A percentile compares a stretch with the other conserved stretches of the same genome.
phyloP scores from a whole-genome alignment of 2,797 vertebrate species.

The Myiothlypis chrysogaster region DNA sequence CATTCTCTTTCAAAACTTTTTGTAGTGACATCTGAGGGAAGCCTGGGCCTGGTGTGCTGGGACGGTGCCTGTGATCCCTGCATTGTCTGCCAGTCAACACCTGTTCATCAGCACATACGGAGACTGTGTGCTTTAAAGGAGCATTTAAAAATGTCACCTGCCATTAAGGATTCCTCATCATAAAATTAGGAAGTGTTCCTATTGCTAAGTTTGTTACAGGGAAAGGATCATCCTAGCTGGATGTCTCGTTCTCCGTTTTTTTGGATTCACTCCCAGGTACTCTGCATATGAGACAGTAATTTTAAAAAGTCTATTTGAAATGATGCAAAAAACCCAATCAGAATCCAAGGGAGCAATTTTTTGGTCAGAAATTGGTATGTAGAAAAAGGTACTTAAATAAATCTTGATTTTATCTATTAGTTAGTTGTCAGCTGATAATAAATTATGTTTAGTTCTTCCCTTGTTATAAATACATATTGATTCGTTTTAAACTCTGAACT shows the following conservation, averaged over 20 bases:
- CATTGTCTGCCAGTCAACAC: neutral
- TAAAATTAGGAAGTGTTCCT: neutral
- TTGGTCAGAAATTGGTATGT: slow-evolving; percentile 4
- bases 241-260: neutral
- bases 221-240: neutral
- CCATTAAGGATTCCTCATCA: neutral
- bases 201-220: neutral
- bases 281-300: neutral
- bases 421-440: slow-evolving; percentile 51
- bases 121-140: neutral
- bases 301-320: slow-evolving; percentile 37
- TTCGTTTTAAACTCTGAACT: slow-evolving; percentile 80
- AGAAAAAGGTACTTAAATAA: slow-evolving; percentile 53
- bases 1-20: neutral
- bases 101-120: neutral
- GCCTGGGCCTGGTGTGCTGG: neutral
- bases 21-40: neutral
- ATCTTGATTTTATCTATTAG: slow-evolving; percentile 48
- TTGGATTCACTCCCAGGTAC: neutral
- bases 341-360: slow-evolving; percentile 18
- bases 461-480: slow-evolving; percentile 82
- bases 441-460: slow-evolving; percentile 63
- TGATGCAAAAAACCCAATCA: neutral
- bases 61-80: neutral
- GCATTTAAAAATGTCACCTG: neutral